These are phyloP conservation scores for Drosophila parabipectinata DNA, from an alignment of 1,140 invertebrate genomes.

Conservation along the genomic window DNA sequence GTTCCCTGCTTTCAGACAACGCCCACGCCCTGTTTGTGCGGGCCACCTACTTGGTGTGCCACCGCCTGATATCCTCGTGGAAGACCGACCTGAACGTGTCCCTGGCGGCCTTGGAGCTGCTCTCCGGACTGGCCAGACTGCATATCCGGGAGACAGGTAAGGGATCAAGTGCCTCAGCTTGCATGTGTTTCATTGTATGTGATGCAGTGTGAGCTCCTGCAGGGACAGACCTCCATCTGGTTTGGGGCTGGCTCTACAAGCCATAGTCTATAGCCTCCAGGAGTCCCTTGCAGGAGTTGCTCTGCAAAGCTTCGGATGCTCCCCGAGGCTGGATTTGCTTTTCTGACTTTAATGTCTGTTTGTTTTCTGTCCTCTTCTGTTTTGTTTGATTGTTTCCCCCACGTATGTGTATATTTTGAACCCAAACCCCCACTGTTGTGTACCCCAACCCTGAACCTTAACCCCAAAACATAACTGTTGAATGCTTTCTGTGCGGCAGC, in stretches of 20 bases:
- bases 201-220: conserved; percentile 25
- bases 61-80: conserved; percentile 97
- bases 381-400: conserved; percentile 21
- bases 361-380: conserved; percentile 42
- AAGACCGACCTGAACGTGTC: conserved; percentile 98
- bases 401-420: conserved; percentile 34
- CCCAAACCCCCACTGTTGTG: conserved; percentile 4
- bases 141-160: conserved; percentile 93
- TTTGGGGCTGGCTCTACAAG: background rate
- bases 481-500: conserved; percentile 58
- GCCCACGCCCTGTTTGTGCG: conserved; percentile 91
- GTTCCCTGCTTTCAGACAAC: conserved; percentile 64
- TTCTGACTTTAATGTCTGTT: conserved; percentile 37
- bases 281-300: conserved; percentile 20
- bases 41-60: conserved; percentile 96
- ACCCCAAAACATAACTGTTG: conserved; percentile 10
- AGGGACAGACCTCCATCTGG: background rate
- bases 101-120: conserved; percentile 95
- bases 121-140: conserved; percentile 94
- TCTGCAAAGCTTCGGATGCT: background rate
- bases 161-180: background rate
- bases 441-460: background rate
- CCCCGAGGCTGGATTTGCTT: conserved; percentile 11
- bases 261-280: too few species aligned
- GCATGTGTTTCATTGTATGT: conserved; percentile 11